phyloP scores from a whole-genome alignment of 2,888 invertebrate species.

The Drosophila austrosaltans region DNA sequence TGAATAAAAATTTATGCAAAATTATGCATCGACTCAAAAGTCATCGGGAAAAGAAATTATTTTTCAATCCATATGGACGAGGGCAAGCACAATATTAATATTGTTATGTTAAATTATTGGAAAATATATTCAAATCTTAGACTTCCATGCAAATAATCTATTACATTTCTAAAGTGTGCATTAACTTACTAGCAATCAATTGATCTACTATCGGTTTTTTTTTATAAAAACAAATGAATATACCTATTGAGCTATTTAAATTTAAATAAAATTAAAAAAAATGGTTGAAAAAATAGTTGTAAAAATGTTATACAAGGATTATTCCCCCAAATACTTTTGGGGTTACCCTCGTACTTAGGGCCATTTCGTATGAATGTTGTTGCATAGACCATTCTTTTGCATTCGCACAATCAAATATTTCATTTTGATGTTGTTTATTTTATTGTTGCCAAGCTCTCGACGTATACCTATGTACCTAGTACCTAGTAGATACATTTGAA shows the following conservation, averaged over 20 bases:
- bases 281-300: no score
- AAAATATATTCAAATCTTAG: no score
- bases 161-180: no score
- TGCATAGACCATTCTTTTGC: constrained; percentile 30
- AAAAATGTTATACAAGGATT: no score
- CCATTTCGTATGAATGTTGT: constrained; percentile 6
- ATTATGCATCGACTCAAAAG: constrained; percentile 45
- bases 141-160: no score
- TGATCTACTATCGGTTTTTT: no score
- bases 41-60: constrained; percentile 33
- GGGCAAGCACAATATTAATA: not conserved
- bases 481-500: constrained; percentile 62
- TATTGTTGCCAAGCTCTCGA: constrained; percentile 40
- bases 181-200: no score
- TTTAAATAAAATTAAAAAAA: no score
- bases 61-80: not conserved
- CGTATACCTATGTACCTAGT: constrained; percentile 36
- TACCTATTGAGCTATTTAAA: no score
- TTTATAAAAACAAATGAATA: no score
- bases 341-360: not conserved
- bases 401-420: constrained; percentile 57
- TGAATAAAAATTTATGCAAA: constrained; percentile 43
- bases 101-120: no score
- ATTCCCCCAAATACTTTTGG: not conserved
- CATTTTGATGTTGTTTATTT: constrained; percentile 54